These are phyloP conservation scores for Ceriagrion tenellum DNA, from an alignment of 2,888 invertebrate genomes.

Conservation along the genomic window DNA sequence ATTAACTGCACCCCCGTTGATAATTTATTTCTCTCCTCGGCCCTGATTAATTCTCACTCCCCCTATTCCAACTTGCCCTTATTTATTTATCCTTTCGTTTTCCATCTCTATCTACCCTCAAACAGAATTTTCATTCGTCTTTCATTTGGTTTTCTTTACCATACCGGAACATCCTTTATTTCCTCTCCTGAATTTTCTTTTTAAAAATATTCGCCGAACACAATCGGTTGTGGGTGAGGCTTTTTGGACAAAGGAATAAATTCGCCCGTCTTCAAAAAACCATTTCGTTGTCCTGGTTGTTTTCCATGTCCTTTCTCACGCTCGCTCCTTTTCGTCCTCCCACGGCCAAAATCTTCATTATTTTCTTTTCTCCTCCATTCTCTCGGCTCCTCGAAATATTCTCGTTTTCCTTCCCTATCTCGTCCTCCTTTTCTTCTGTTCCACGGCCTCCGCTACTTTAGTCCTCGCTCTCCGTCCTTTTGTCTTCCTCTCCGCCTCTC, in stretches of 20 bases:
- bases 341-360: neutral
- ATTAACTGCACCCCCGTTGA: slow-evolving; percentile 26
- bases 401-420: neutral
- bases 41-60: slow-evolving; percentile 11
- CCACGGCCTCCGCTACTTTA: neutral
- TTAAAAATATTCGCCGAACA: neutral
- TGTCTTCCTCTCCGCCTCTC: neutral
- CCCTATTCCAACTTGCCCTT: neutral
- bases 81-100: neutral
- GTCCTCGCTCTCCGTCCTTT: neutral
- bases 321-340: neutral
- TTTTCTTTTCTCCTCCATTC: neutral
- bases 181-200: neutral
- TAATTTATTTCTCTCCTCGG: slow-evolving; percentile 19
- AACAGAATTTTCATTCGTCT: neutral
- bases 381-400: neutral
- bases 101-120: neutral
- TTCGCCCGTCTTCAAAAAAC: neutral
- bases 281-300: neutral
- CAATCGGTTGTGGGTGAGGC: neutral
- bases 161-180: neutral
- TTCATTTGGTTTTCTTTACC: neutral
- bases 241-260: neutral
- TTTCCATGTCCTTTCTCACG: neutral
- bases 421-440: neutral